Evolutionary conservation across 2,888 invertebrate genomes (phyloP), one percentile per base, ranked within the genome.

Genomic region (Reticulitermes lucifugus): DNA sequence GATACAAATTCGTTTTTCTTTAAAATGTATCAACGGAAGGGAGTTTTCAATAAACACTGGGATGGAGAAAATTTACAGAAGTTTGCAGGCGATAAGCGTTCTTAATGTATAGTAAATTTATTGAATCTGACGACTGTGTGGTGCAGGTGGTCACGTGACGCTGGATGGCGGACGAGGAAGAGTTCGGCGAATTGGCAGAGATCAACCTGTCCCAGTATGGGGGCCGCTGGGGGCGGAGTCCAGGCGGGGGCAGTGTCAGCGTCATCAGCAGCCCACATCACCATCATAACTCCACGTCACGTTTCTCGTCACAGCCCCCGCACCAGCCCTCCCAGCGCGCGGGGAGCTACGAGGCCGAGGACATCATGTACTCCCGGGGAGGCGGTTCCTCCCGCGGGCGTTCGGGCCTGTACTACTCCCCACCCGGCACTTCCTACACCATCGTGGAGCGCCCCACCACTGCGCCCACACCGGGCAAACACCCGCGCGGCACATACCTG

Each of bases 341-440:
- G 21, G 85, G 87, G 79, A 85, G 86, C 85, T 86, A 86, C 89
- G 91, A 89, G 90, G 91, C 88, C 88, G 91, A 88, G 89, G 90
- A 88, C 88, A 89, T 88, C 86, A 89, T 89, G 77, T 90, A 91
- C 87, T 89, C 90, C 83, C 90, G 90, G 85, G 89, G 92, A 92
- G 46, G 89, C 89, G 91, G 95, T 88, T 93, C 79, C 9, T 84
- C 85, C 80, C 46, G 86, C n/a, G 82, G 83, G 88, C 79, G 87
- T 87, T 93, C 95, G 88, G 94, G 96, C 87, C 92, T 95, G 87
- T 97, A 97, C 91, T 97, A 96, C 91, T 97, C 96, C 87, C 97
- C 97, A 85, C 97, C 97, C 51, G 97, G 97, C 87, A 97, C 97
- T 88, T 96, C 96, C 86, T 97, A 97, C 91, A 97, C 97, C 89